Evolutionary conservation across 2,797 vertebrate species (phyloP).

Genomic region (Chelmon rostratus): DNA sequence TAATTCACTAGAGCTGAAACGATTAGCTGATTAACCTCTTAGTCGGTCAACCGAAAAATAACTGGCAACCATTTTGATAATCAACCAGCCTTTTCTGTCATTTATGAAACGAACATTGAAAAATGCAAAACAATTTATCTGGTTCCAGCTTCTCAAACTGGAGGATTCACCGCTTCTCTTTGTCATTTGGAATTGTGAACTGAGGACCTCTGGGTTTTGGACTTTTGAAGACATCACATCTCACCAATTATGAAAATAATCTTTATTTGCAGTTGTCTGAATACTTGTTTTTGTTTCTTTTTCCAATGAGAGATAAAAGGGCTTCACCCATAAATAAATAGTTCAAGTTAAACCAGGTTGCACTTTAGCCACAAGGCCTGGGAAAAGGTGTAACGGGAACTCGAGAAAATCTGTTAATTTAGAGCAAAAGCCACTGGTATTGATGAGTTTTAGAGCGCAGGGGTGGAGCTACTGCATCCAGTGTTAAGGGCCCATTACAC

Average conservation of each 20-base stretch:
- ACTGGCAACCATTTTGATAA: background rate
- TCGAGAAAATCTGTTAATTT: constrained; percentile 7
- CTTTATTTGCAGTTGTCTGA: background rate
- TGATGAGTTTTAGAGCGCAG: constrained; percentile 23
- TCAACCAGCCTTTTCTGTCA: background rate
- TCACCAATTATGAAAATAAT: background rate
- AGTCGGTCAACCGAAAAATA: background rate
- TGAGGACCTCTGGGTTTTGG: background rate
- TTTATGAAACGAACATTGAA: too few species aligned
- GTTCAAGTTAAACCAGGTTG: background rate
- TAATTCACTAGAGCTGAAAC: background rate
- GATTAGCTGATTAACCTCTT: background rate
- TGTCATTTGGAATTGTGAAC: background rate
- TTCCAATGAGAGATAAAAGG: too few species aligned
- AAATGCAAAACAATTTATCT: background rate
- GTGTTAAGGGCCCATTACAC: constrained; percentile 58
- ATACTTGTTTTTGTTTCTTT: background rate
- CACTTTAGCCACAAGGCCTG: background rate
- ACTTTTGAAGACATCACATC: background rate
- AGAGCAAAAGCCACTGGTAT: constrained; percentile 20
- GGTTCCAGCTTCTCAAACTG: background rate
- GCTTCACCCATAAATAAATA: too few species aligned
- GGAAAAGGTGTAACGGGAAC: background rate
- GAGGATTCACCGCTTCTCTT: background rate
- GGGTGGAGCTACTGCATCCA: constrained; percentile 29